Evolutionary conservation across 2,888 invertebrate species (phyloP).

Genomic region (Asteroscopus sphinx): DNA sequence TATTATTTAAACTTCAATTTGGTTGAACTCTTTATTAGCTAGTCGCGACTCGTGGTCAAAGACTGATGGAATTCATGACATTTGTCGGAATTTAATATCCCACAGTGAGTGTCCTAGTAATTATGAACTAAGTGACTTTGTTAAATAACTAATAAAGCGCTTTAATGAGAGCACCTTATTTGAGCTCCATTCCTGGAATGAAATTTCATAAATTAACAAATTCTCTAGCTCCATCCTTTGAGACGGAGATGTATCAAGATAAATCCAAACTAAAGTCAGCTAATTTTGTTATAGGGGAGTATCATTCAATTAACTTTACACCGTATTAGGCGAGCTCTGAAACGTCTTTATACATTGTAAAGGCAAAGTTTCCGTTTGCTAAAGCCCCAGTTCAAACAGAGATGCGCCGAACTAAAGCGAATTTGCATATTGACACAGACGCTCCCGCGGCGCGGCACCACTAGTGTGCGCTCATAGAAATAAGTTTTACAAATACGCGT

Average conservation of each 20-base stretch:
- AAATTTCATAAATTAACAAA: slow-evolving; percentile 56
- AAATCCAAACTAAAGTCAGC: slow-evolving; percentile 58
- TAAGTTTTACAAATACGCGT: slow-evolving; percentile 72
- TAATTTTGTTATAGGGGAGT: slow-evolving; percentile 63
- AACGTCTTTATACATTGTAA: slow-evolving; percentile 73
- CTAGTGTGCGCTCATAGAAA: slow-evolving; percentile 63
- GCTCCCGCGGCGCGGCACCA: slow-evolving; percentile 47
- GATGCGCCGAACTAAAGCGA: slow-evolving; percentile 77
- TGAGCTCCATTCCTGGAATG: slow-evolving; percentile 21
- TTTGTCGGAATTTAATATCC: slow-evolving; percentile 9
- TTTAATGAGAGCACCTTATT: slow-evolving; percentile 23
- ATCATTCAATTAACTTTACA: slow-evolving; percentile 75
- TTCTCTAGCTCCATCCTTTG: slow-evolving; percentile 40
- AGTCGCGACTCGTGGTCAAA: background rate
- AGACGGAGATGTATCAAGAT: slow-evolving; percentile 52
- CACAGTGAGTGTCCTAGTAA: slow-evolving; percentile 4
- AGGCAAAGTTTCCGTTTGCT: slow-evolving; percentile 75
- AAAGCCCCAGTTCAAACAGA: slow-evolving; percentile 74
- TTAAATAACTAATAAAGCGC: slow-evolving; percentile 41
- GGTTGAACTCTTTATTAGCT: too few species aligned
- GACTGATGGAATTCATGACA: slow-evolving; percentile 7
- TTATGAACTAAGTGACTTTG: slow-evolving; percentile 28
- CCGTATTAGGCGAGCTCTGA: slow-evolving; percentile 66
- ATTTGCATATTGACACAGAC: slow-evolving; percentile 77
- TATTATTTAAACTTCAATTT: too few species aligned